Percentiles rank a stretch among this genome's conserved stretches.
Conservation (phyloP, 2,797 vertebrate species). For the Alca torda region DNA sequence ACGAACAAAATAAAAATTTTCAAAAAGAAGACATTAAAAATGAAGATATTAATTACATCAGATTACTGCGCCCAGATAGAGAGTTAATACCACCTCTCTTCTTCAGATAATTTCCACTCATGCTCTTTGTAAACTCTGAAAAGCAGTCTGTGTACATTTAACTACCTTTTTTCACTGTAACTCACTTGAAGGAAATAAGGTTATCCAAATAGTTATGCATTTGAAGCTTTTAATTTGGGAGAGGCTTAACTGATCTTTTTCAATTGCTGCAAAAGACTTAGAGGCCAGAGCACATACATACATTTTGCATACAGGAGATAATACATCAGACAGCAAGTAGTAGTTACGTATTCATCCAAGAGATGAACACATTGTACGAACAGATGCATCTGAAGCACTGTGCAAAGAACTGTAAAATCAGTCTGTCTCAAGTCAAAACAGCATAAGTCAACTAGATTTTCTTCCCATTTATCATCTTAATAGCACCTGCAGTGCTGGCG, state of each 20-base stretch:
- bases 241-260: background rate
- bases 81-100: background rate
- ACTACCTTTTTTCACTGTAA: background rate
- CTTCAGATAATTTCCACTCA: background rate
- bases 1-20: background rate
- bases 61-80: background rate
- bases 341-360: background rate
- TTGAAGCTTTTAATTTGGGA: background rate
- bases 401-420: background rate
- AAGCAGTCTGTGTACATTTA: background rate
- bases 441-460: background rate
- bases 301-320: background rate
- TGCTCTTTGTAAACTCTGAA: background rate
- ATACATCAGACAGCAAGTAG: background rate
- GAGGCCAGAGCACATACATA: fast-evolving
- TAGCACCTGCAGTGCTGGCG: background rate
- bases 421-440: background rate
- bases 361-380: background rate
- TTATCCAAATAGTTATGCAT: background rate
- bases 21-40: background rate
- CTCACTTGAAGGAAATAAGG: background rate
- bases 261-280: background rate
- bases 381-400: background rate
- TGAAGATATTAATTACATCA: background rate
- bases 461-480: background rate